Base-by-base conservation (phyloP, 2,888 invertebrate genomes). In the Pediacus dermestoides region DNA sequence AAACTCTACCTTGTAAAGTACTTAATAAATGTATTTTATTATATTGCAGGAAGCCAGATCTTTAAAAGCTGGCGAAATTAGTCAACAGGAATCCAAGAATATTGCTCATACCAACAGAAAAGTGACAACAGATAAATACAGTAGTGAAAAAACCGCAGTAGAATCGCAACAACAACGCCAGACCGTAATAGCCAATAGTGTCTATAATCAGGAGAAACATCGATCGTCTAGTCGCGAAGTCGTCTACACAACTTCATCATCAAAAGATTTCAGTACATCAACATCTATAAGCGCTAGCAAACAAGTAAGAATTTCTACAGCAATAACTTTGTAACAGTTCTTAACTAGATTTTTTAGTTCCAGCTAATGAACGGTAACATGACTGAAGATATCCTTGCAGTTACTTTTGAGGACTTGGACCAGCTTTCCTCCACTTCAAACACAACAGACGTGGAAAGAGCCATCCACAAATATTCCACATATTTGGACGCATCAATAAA, bases 21-120 rank as follows among this genome's bases (percentile, higher is more conserved):
- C n/a, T n/a, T n/a, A n/a, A n/a, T n/a, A n/a, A n/a, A n/a, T n/a
- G n/a, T n/a, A n/a, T n/a, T n/a, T n/a, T n/a, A 34, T 39, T 50
- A 37, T 55, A 22, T 73, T 72, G 1, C 74, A 91, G 89, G 88
- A 89, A 71, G 87, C 87, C 57, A 79, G 87, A 59, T 85, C 85
- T 34, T 69, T 92, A 51, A 88, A 86, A 69, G 80, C 88, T 36
- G 88, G 87, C 37, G 91, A 91, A 65, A 74, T 89, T 35, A 81
- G 85, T 35, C 88, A 89, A 57, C 87, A 90, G 66, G 88, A 90
- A 66, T 85, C 83, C 53, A 87, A 88, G 65, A 88, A 87, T 66
- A 81, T 89, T 72, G 84, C 87, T 38, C 85, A 88, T 28, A 80
- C 87, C 25, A 85, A 85, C 63, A 85, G 89, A 73, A 85, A 88